Base-by-base conservation (phyloP, 2,113 vertebrate genomes). In the Pelmatolapia mariae region DNA sequence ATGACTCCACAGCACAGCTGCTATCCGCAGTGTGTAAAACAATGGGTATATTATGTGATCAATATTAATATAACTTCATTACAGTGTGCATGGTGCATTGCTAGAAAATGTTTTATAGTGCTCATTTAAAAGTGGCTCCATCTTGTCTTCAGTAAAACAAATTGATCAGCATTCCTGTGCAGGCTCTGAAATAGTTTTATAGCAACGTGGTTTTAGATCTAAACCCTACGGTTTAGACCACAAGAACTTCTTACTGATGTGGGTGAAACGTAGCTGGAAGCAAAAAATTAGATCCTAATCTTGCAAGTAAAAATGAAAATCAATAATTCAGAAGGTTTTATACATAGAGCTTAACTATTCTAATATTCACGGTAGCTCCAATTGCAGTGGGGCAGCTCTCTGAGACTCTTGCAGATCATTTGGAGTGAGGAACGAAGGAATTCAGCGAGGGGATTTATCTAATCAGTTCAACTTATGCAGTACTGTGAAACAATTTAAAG, bases 281-380 rank as follows among this genome's bases (percentile, higher is more conserved):
- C 80, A 80, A 63, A 81, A 56, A n/a, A 68, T 89, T 90, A 79
- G 22, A 38, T 86, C 45, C 38, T 78, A 54, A 52, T 66, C 52
- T 52, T 53, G 63, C 56, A 82, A 83, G 78, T 86, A 68, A 83
- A 84, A 89, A 82, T 56, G 5, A 73, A 40, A 56, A 91, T 93
- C 56, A 91, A 91, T 91, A 85, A 93, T 94, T 94, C 43, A 93
- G 43, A 38, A 43, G 45, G 53, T 85, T 88, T 93, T 79, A 87
- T 93, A 66, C 91, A 86, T 83, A 83, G 80, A 81, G 52, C 52
- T 79, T 43, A 10, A 16, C 53, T 83, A 53, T 24, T 93, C 56
- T 53, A 52, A 76, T 92, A 94, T 94, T 95, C 91, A 92, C 79
- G 15, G 12, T 8, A 45, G 82, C 59, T 89, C 52, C 38, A 24